These are phyloP conservation scores for Azemiops feae DNA, from an alignment of 2,113 vertebrate species.

Conservation along the genomic window DNA sequence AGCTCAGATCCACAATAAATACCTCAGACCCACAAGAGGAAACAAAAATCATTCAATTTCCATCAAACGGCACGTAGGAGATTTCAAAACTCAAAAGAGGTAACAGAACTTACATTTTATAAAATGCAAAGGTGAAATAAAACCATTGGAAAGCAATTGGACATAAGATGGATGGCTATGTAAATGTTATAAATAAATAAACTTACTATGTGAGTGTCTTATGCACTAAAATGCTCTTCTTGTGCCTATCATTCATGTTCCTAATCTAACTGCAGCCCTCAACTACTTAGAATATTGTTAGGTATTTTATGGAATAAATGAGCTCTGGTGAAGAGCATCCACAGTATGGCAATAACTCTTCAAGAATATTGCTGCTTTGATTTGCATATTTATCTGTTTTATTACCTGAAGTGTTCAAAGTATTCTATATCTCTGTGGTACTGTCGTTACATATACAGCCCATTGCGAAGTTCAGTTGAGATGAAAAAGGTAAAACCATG, in stretches of 20 bases:
- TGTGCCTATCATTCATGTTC: fast-evolving
- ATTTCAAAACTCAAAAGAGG: constrained; percentile 41
- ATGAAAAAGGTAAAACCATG: background rate
- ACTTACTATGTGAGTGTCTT: background rate
- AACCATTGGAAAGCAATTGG: constrained; percentile 40
- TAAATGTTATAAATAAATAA: background rate
- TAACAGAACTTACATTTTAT: background rate
- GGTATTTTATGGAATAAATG: background rate
- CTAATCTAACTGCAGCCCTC: background rate
- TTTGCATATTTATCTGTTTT: background rate
- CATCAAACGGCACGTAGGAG: constrained; percentile 31
- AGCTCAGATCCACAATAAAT: background rate
- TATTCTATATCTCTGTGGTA: background rate
- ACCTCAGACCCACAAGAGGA: constrained; percentile 11
- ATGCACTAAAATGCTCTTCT: background rate
- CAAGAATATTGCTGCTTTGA: background rate
- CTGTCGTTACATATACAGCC: background rate
- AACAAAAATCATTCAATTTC: constrained; percentile 47
- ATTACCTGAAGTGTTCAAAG: background rate
- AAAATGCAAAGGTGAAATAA: background rate
- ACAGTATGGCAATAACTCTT: fast-evolving
- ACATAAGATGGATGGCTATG: too few species aligned
- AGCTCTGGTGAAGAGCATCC: background rate
- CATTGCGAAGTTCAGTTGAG: background rate
- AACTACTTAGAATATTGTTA: background rate